Base-by-base conservation (phyloP, 2,888 invertebrate species). In the Villa cingulata region DNA sequence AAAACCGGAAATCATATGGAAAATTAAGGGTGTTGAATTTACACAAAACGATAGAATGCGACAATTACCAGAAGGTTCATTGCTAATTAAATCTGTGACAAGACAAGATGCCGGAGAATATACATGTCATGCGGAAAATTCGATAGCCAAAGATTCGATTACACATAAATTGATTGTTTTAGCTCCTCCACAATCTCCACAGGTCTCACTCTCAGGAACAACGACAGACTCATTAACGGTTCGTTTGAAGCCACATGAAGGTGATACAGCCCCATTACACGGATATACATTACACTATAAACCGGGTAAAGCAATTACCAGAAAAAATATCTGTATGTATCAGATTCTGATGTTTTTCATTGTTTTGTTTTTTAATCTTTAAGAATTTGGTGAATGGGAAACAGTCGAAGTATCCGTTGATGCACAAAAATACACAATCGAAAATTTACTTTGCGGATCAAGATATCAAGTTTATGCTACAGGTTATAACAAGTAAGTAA, bases 61-160 rank as follows among this genome's bases (percentile, higher is more conserved):
- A 17, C 81, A 90, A 57, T 72, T 90, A 57, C 86, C 87, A 16
- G 92, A 94, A 68, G 94, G 94, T 20, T 88, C 91, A 1, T 72
- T 95, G n/a, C 79, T 87, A 59, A 87, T 95, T 51, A 86, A 86
- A 50, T 86, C 88, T 55, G 88, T 92, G 0, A 84, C 86, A 42
- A 79, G 91, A 29, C 82, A 83, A 52, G 94, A 95, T 70, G 89
- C 90, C 46, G 94, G 91, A 46, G 92, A 94, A 69, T 95, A 95
- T 66, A 85, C 90, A 1, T 95, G 95, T 69, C 83, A 83, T 58
- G 92, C 91, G 17, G 87, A 90, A 64, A 95, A 95, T 69, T 82
- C 83, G 20, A 89, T 89, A 66, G 94, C 94, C 43, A 86, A 88
- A 57, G 94, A 94, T 62, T 86, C 88, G 16, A 89, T 94, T 44